Percentiles rank a stretch among this genome's conserved stretches.
phyloP scores from a whole-genome alignment of 2,113 vertebrate genomes.

The Phasianus colchicus region DNA sequence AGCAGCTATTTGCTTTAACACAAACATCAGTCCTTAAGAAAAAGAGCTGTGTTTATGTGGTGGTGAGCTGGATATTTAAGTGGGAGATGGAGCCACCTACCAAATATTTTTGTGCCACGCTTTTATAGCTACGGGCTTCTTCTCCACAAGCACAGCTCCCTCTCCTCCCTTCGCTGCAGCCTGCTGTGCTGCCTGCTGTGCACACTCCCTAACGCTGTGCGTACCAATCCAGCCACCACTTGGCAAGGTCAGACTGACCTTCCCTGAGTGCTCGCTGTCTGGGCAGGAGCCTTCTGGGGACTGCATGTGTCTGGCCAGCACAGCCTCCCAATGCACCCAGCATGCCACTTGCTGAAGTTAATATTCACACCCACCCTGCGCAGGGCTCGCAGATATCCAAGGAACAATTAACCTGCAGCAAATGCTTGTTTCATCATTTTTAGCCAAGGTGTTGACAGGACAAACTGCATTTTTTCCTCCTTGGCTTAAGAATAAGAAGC shows the following conservation, averaged over 20 bases:
- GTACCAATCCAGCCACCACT: slow-evolving; percentile 5
- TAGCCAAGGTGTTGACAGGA: slow-evolving; percentile 14
- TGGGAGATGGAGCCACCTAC: neutral
- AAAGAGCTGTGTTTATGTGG: neutral
- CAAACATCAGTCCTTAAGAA: neutral
- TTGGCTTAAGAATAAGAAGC: neutral
- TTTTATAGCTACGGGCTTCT: neutral
- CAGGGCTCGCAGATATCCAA: slow-evolving; percentile 29
- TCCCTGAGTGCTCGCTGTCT: slow-evolving; percentile 15
- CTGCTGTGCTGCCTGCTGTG: neutral
- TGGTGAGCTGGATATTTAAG: neutral
- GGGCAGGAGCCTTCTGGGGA: slow-evolving; percentile 32
- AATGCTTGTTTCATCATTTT: slow-evolving; percentile 42
- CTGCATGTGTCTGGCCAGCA: neutral
- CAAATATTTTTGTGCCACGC: neutral
- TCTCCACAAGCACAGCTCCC: neutral
- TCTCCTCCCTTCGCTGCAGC: neutral
- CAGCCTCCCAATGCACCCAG: neutral
- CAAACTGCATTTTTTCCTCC: neutral
- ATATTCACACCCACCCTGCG: slow-evolving; percentile 45
- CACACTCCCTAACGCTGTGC: neutral
- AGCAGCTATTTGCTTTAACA: neutral
- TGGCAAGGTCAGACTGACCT: slow-evolving; percentile 72
- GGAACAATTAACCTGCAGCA: slow-evolving; percentile 58
- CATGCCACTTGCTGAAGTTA: slow-evolving; percentile 3